Evolutionary conservation across 2,797 vertebrate genomes (phyloP).

Genomic region (Myotis findleyi): DNA sequence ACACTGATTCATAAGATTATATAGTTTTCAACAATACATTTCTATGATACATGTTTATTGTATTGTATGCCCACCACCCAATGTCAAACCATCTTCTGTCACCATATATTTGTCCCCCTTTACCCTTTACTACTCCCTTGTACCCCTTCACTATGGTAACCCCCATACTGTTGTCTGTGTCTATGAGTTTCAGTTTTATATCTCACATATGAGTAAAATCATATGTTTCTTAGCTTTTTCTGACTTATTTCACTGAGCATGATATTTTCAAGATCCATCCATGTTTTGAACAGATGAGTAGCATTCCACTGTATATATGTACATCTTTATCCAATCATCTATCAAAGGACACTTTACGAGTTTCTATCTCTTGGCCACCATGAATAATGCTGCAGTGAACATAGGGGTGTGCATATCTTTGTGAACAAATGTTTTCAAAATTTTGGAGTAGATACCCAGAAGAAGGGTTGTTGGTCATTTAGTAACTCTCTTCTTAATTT

Average conservation of each 20-base stretch:
- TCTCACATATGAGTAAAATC: not conserved
- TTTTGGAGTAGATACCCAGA: not conserved
- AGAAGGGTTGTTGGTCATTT: not conserved
- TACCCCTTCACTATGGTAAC: not conserved
- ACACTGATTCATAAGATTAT: not conserved
- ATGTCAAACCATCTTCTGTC: not conserved
- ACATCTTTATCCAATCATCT: not conserved
- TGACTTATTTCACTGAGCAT: not conserved
- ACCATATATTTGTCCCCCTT: not conserved
- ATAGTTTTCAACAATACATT: not conserved
- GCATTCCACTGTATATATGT: not conserved
- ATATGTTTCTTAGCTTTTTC: not conserved
- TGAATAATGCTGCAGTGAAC: not conserved
- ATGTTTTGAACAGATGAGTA: not conserved
- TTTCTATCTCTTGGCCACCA: not conserved
- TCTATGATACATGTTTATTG: not conserved
- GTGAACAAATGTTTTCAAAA: not conserved
- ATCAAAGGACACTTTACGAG: not conserved
- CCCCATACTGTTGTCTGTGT: not conserved
- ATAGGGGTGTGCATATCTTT: not conserved
- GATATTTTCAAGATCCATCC: not conserved
- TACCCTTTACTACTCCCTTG: not conserved
- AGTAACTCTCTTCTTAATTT: not conserved
- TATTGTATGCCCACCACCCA: not conserved
- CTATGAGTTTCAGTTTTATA: not conserved